Conservation (phyloP, 1,140 invertebrate genomes). For the Micrasema longulum region DNA sequence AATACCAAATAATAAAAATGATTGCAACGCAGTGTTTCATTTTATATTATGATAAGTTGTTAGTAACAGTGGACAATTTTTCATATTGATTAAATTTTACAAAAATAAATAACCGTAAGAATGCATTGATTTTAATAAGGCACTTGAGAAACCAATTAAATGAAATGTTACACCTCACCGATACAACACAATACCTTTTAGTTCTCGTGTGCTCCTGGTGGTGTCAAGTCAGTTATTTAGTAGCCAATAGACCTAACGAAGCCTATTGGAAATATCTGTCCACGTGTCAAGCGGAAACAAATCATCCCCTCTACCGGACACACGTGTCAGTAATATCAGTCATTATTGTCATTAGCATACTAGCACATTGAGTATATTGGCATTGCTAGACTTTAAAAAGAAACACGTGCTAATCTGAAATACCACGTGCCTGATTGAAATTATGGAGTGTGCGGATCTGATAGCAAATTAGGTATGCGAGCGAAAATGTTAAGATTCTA, state of each 20-base stretch:
- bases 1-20: too few relatives aligned
- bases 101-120: too few relatives aligned
- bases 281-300: constrained; percentile 52
- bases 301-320: constrained; percentile 46
- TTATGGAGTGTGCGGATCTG: too few relatives aligned
- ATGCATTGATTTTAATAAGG: too few relatives aligned
- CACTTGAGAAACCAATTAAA: too few relatives aligned
- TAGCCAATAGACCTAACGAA: constrained; percentile 44
- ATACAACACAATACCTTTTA: not conserved
- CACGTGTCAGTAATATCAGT: constrained; percentile 51
- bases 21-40: too few relatives aligned
- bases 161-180: too few relatives aligned
- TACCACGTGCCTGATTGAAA: not conserved
- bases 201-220: not conserved
- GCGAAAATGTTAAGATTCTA: too few relatives aligned
- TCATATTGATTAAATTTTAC: too few relatives aligned
- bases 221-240: constrained; percentile 1
- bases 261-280: constrained; percentile 40
- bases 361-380: constrained; percentile 12
- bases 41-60: too few relatives aligned
- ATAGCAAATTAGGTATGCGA: too few relatives aligned
- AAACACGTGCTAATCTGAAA: constrained; percentile 3
- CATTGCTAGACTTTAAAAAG: constrained; percentile 24
- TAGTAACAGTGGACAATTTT: too few relatives aligned
- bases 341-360: constrained; percentile 50